A percentile compares a stretch with the other conserved stretches of the same genome.
Evolutionary conservation across 2,797 vertebrate species (phyloP).

Genomic region (Sardinella longiceps): DNA sequence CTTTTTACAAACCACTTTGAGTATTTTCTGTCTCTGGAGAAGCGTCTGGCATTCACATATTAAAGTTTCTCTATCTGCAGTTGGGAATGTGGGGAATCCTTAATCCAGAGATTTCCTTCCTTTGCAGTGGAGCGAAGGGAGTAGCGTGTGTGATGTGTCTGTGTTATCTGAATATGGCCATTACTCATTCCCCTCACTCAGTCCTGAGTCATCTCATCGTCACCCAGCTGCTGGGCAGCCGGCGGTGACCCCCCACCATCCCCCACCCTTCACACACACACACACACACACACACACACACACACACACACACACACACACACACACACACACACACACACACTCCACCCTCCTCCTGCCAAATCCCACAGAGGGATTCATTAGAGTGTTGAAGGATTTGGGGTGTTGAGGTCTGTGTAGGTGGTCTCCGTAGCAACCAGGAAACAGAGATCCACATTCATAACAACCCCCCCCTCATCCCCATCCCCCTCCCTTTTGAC

Average conservation of each 20-base stretch:
- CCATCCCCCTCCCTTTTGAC: conserved; percentile 10
- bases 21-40: background rate
- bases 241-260: conserved; percentile 45
- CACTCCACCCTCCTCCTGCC: background rate
- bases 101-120: background rate
- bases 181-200: conserved; percentile 49
- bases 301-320: conserved; percentile 5
- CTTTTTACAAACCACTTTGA: background rate
- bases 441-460: conserved; percentile 68
- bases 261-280: conserved; percentile 1
- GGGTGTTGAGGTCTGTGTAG: conserved; percentile 66
- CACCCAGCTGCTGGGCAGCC: conserved; percentile 52
- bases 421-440: conserved; percentile 73
- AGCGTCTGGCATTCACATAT: background rate
- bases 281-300: background rate
- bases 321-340: conserved; percentile 5
- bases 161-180: background rate
- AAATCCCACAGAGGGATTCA: conserved; percentile 42
- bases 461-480: conserved; percentile 61
- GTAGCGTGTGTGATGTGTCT: background rate
- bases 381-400: conserved; percentile 65
- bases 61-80: background rate
- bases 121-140: background rate
- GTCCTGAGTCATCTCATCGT: conserved; percentile 69
- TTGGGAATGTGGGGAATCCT: background rate